Evolutionary conservation across 2,888 invertebrate genomes (phyloP), one percentile per base, ranked within the genome.

Genomic region (Orthonevra nobilis): DNA sequence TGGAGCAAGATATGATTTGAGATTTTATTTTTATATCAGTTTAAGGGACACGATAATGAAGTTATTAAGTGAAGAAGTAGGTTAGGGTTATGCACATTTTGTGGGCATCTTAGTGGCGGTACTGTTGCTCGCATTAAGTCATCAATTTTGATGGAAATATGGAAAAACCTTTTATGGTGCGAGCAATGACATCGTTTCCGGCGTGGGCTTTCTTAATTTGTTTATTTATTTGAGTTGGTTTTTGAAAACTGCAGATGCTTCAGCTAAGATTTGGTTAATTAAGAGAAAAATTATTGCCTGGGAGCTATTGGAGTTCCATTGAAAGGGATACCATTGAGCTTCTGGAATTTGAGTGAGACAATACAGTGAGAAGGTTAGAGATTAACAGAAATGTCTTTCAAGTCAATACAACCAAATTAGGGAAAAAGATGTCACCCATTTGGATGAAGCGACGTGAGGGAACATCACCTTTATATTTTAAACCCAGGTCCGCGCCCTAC

Each of bases 1-100:
- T 73, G 38, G 20, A 52, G 30, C 38, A 6, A 60, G 60, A 68
- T 74, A 60, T 61, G 74, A 54, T 46, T 50, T 50, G 15, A 48
- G 52, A 46, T 68, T 54, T 68, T 40, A 14, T 42, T 66, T 74
- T 74, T 42, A 58, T 73, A 42, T 68, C 74, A 54, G 52, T 68
- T 60, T 60, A 68, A 61, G 74, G 60, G 68, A 34, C 52, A n/a
- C 54, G 74, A 74, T 74, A 74, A 74, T 74, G 68, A 61, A 74
- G 68, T 68, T 74, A 74, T 74, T 68, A 74, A 66, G 52, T 36
- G 15, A 7, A 64, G 46, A 74, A 60, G 52, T 61, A 68, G 68
- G 68, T 74, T 73, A 66, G 50, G 58, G 34, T 34, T 73, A 64
- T 32, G 40, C 6, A 28, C 32, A 58, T 46, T 72, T 30, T 23